Conservation (phyloP, 1,140 invertebrate genomes). For the Achroia grisella region DNA sequence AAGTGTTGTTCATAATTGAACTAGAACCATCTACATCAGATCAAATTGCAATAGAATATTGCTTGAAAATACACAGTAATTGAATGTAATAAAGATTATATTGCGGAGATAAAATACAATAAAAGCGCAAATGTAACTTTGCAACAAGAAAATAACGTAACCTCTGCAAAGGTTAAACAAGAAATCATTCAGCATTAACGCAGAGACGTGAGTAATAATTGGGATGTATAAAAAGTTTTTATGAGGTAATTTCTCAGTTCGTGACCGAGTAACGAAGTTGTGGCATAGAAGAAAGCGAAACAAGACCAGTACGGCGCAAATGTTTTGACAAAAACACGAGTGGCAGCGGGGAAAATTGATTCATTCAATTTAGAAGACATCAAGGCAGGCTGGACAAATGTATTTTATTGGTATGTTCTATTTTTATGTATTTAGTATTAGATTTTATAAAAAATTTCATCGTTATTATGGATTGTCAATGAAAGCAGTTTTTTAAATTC, state of each 20-base stretch:
- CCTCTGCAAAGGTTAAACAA: constrained; percentile 13
- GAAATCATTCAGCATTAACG: constrained; percentile 2
- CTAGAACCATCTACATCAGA: neutral
- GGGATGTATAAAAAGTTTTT: no score
- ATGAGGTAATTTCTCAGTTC: neutral
- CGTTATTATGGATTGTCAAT: no score
- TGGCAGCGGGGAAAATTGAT: neutral
- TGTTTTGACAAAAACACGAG: neutral
- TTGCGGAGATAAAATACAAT: neutral
- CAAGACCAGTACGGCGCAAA: neutral
- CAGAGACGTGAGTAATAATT: neutral
- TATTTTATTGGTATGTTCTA: constrained; percentile 5
- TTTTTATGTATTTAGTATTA: no score
- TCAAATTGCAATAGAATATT: neutral
- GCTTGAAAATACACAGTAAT: neutral
- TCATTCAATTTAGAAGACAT: no score
- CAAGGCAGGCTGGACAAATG: constrained; percentile 6
- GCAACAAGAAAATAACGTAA: constrained; percentile 1
- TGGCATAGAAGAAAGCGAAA: constrained; percentile 2
- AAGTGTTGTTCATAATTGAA: constrained; percentile 6
- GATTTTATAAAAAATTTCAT: no score
- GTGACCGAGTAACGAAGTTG: constrained; percentile 1
- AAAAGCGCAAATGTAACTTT: neutral
- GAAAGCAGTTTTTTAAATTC: no score
- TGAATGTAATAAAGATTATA: neutral